Evolutionary conservation across 30 jellyfish, hydroid and myxozoan species (phyloP).

Genomic region (Phacellophora camtschatica): DNA sequence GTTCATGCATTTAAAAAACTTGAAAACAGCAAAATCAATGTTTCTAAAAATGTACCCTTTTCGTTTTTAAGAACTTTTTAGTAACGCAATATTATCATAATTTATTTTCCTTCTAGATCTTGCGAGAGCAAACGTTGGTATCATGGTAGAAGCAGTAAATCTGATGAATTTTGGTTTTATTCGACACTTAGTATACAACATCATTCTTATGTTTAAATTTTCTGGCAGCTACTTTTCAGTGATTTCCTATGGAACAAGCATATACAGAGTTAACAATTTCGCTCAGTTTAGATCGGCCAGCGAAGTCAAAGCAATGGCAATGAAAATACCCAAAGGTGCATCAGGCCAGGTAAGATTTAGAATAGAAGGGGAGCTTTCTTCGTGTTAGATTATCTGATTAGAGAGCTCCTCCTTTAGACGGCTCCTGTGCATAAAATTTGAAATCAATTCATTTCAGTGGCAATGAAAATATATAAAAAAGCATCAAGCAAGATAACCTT

Average conservation of each 20-base stretch:
- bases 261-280: slow-evolving; percentile 80
- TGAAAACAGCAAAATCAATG: no score
- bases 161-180: slow-evolving; percentile 79
- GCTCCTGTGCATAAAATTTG: no score
- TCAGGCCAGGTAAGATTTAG: slow-evolving; percentile 79
- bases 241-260: slow-evolving; percentile 80
- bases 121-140: slow-evolving; percentile 94
- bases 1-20: no score
- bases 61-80: no score
- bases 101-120: slow-evolving; percentile 36
- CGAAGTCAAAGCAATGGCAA: slow-evolving; percentile 63
- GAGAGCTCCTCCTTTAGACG: no score
- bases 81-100: neutral
- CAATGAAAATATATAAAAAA: no score
- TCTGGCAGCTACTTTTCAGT: slow-evolving; percentile 90
- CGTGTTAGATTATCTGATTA: no score
- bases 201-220: slow-evolving; percentile 78
- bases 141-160: slow-evolving; percentile 80
- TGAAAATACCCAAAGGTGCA: slow-evolving; percentile 82
- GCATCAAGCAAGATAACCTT: no score
- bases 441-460: no score
- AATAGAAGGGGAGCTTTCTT: no score
- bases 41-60: no score
- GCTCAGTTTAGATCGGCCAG: slow-evolving; percentile 78
- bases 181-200: slow-evolving; percentile 85